A percentile compares a stretch with the other conserved stretches of the same genome.
Conservation (phyloP, 1,140 invertebrate genomes). For the Hestina assimilis region DNA sequence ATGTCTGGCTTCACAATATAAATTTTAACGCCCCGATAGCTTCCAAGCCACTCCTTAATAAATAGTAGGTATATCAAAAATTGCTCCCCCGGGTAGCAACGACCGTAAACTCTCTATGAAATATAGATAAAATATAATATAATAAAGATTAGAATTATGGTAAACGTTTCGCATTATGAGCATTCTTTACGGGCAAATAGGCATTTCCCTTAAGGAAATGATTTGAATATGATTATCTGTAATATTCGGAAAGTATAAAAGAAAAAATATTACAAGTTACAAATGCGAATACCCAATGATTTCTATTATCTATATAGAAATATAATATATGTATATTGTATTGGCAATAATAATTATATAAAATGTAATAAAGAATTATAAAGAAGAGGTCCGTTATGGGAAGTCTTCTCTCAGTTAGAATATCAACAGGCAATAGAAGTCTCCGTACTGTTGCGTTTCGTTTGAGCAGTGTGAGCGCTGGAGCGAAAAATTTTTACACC, state of each 20-base stretch:
- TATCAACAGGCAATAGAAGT: too few species aligned
- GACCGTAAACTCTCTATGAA: constrained; percentile 44
- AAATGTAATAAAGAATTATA: too few species aligned
- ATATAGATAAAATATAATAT: constrained; percentile 38
- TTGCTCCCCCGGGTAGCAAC: constrained; percentile 43
- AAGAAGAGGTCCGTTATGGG: too few species aligned
- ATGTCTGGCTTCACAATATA: constrained; percentile 27
- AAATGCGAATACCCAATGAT: too few species aligned
- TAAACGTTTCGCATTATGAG: constrained; percentile 9
- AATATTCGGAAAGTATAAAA: not conserved
- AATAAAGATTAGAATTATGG: constrained; percentile 27
- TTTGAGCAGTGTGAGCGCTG: too few species aligned
- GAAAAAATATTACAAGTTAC: not conserved
- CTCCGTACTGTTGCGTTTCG: too few species aligned
- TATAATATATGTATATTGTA: too few species aligned
- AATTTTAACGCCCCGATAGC: constrained; percentile 50
- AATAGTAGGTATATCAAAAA: constrained; percentile 55
- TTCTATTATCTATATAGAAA: too few species aligned
- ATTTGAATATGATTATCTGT: constrained; percentile 13
- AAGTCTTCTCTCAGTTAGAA: too few species aligned
- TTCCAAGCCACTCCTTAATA: constrained; percentile 47
- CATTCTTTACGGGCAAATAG: constrained; percentile 14
- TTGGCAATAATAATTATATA: too few species aligned
- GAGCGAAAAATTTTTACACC: too few species aligned
- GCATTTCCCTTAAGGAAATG: constrained; percentile 11